Conservation (phyloP, 2,888 invertebrate species). For the Zootermopsis nevadensis region DNA sequence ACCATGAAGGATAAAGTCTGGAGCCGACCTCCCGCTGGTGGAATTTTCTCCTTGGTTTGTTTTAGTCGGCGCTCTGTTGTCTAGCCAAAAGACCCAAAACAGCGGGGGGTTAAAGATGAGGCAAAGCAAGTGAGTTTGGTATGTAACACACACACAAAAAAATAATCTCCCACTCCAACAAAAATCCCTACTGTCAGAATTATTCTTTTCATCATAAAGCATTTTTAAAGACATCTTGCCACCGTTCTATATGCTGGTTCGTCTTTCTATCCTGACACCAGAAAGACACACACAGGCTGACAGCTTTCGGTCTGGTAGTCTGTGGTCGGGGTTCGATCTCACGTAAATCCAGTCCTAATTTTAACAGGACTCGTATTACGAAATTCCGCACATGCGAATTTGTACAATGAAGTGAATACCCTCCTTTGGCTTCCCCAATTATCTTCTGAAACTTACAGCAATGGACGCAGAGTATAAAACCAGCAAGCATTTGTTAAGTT, state of each 20-base stretch:
- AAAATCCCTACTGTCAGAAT: constrained; percentile 18
- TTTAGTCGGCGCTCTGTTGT: constrained; percentile 35
- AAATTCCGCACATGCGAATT: too few species aligned
- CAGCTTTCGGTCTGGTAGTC: too few species aligned
- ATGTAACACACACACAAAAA: constrained; percentile 18
- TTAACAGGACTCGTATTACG: too few species aligned
- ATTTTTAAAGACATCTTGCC: constrained; percentile 17
- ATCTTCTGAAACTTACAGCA: too few species aligned
- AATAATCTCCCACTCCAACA: constrained; percentile 28
- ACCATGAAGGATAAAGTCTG: constrained; percentile 32
- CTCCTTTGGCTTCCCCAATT: too few species aligned
- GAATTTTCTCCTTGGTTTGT: constrained; percentile 42
- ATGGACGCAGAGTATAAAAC: too few species aligned
- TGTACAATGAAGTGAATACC: too few species aligned
- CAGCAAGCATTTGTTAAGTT: too few species aligned
- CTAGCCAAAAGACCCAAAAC: constrained; percentile 40
- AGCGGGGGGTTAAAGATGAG: constrained; percentile 41
- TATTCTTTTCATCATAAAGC: constrained; percentile 40
- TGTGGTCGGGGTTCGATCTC: too few species aligned
- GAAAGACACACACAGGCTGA: too few species aligned
- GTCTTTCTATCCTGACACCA: too few species aligned
- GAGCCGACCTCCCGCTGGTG: constrained; percentile 40
- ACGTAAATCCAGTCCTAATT: too few species aligned
- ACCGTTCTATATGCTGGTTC: neutral
- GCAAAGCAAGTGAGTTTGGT: constrained; percentile 24